Conservation (phyloP, 2,888 invertebrate genomes). For the Deroplatys truncata region DNA sequence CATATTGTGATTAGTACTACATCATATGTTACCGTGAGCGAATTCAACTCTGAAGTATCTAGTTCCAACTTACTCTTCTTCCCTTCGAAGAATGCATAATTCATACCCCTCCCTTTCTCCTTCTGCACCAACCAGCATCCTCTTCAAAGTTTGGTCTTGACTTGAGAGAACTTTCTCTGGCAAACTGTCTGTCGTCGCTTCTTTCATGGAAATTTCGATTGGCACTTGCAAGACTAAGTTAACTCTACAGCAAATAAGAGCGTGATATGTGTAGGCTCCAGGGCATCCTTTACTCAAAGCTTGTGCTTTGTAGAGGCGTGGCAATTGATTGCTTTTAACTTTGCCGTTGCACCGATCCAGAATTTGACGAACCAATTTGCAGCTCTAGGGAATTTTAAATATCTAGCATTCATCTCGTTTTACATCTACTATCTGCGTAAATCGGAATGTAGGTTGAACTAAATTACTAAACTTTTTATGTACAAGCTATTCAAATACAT, state of each 20-base stretch:
- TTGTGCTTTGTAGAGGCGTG: neutral
- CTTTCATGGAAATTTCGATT: neutral
- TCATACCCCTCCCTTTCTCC: neutral
- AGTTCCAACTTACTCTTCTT: neutral
- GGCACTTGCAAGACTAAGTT: neutral
- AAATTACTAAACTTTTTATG: too few relatives aligned
- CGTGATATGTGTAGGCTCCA: neutral
- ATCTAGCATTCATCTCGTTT: too few relatives aligned
- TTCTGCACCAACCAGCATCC: neutral
- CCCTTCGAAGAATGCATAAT: neutral
- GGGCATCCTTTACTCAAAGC: neutral
- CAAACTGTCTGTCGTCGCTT: neutral
- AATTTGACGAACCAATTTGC: too few relatives aligned
- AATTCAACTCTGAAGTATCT: neutral
- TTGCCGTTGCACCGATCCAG: neutral
- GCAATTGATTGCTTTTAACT: neutral
- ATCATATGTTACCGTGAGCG: too few relatives aligned
- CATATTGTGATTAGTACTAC: too few relatives aligned
- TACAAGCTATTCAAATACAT: too few relatives aligned
- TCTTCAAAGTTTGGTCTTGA: neutral
- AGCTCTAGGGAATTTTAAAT: too few relatives aligned
- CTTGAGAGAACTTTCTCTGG: neutral
- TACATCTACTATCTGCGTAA: too few relatives aligned
- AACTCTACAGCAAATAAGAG: neutral
- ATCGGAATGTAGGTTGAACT: too few relatives aligned